phyloP scores from a whole-genome alignment of 2,797 vertebrate genomes.

The Coluber constrictor region DNA sequence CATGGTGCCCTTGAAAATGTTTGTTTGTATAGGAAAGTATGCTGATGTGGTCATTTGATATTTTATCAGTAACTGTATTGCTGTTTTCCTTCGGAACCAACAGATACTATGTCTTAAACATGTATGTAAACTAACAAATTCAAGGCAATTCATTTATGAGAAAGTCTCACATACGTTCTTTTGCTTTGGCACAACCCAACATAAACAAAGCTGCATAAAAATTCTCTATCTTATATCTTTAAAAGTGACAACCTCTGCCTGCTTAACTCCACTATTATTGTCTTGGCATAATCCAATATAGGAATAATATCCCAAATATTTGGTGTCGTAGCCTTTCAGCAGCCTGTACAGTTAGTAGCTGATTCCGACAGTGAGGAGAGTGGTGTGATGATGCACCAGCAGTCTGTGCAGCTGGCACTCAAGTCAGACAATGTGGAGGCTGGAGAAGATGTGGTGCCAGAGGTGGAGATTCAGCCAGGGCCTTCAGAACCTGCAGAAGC shows the following conservation, averaged over 20 bases:
- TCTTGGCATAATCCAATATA: not conserved
- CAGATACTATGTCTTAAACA: not conserved
- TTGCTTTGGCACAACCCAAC: not conserved
- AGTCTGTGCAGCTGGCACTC: too few relatives aligned
- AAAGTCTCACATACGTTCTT: not conserved
- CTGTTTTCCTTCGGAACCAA: not conserved
- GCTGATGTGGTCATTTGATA: conserved; percentile 10
- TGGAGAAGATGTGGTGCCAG: too few relatives aligned
- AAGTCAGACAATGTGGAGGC: too few relatives aligned
- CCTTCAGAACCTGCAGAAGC: too few relatives aligned
- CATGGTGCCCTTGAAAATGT: not conserved
- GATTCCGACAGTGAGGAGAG: too few relatives aligned
- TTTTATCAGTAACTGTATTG: not conserved
- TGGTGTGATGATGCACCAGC: too few relatives aligned
- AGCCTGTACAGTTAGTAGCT: too few relatives aligned
- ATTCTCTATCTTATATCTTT: not conserved
- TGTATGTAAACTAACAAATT: not conserved
- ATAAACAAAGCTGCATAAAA: not conserved
- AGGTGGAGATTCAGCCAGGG: too few relatives aligned
- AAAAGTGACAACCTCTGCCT: not conserved
- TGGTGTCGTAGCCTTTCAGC: too few relatives aligned
- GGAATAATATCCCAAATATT: not conserved
- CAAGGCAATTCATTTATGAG: not conserved
- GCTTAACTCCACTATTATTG: not conserved
- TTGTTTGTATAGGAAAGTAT: conserved; percentile 9